phyloP scores from a whole-genome alignment of 2,888 invertebrate genomes.

The Ichneumoninae sp. region DNA sequence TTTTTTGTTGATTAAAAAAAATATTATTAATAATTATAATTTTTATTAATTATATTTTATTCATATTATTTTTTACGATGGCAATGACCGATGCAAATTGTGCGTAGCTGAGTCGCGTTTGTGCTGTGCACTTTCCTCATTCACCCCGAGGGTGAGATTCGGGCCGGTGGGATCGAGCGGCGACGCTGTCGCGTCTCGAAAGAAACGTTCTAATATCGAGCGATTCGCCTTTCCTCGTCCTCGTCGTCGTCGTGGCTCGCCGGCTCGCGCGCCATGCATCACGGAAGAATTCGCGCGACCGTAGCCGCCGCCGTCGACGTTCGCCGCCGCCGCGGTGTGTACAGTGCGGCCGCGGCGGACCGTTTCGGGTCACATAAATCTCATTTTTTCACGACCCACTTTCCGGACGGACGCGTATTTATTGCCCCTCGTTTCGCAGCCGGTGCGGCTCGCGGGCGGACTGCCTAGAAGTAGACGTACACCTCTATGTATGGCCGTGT shows the following conservation, averaged over 20 bases:
- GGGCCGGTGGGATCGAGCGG: slow-evolving; percentile 8
- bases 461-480: slow-evolving; percentile 46
- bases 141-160: slow-evolving; percentile 19
- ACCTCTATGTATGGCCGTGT: slow-evolving; percentile 31
- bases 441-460: slow-evolving; percentile 49
- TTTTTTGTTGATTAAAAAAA: no score
- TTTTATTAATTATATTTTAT: no score
- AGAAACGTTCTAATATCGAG: slow-evolving; percentile 65
- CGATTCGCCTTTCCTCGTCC: slow-evolving; percentile 57
- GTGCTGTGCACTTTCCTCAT: slow-evolving; percentile 9
- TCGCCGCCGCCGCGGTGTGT: slow-evolving; percentile 24
- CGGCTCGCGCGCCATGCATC: slow-evolving; percentile 64
- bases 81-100: background rate
- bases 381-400: slow-evolving; percentile 74
- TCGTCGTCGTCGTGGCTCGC: slow-evolving; percentile 46
- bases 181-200: slow-evolving; percentile 27
- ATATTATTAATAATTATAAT: no score
- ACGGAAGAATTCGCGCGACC: slow-evolving; percentile 68
- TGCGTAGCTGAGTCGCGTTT: background rate
- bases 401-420: slow-evolving; percentile 72
- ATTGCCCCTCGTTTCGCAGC: slow-evolving; percentile 71
- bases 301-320: slow-evolving; percentile 17
- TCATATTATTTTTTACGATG: no score
- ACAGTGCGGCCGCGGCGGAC: slow-evolving; percentile 55
- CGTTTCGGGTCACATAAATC: slow-evolving; percentile 72